Percentiles rank a stretch among this genome's conserved stretches.
Evolutionary conservation across 1,140 invertebrate species (phyloP).

Genomic region (Chironomus striatipennis): DNA sequence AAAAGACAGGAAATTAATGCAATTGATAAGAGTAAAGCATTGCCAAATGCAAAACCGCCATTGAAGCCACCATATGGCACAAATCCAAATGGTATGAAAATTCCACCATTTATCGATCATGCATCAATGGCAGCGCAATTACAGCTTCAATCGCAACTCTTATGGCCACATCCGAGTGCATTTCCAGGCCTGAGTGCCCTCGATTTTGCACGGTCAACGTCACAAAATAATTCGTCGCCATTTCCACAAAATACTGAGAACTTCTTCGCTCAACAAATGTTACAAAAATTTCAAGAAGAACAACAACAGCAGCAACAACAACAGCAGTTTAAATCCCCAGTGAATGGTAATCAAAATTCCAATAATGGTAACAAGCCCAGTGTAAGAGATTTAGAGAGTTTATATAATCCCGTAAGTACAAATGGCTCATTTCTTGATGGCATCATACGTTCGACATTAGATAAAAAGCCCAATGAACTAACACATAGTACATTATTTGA

Average conservation of each 20-base stretch:
- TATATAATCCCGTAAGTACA: constrained; percentile 51
- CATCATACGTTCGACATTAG: constrained; percentile 63
- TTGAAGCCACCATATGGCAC: constrained; percentile 47
- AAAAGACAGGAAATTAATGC: constrained; percentile 32
- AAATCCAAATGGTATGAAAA: constrained; percentile 57
- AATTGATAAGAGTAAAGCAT: constrained; percentile 31
- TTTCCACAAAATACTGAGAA: constrained; percentile 50
- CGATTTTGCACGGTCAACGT: constrained; percentile 41
- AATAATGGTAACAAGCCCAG: constrained; percentile 29
- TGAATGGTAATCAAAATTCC: constrained; percentile 34
- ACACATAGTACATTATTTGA: constrained; percentile 58
- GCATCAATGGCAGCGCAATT: constrained; percentile 41
- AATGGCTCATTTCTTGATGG: constrained; percentile 71
- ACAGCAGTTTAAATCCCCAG: constrained; percentile 31
- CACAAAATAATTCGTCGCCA: constrained; percentile 36
- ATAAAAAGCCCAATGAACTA: constrained; percentile 43
- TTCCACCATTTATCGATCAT: constrained; percentile 53
- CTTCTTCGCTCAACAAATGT: constrained; percentile 72
- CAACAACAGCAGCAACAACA: constrained; percentile 29
- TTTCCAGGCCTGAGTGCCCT: constrained; percentile 40
- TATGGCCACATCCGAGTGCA: constrained; percentile 47
- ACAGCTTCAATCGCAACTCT: constrained; percentile 50
- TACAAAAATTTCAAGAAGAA: constrained; percentile 67
- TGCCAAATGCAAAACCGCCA: constrained; percentile 46
- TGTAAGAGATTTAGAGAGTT: constrained; percentile 48